Base-by-base conservation (phyloP, 2,113 vertebrate genomes). In the Coptodon bakossiorum region DNA sequence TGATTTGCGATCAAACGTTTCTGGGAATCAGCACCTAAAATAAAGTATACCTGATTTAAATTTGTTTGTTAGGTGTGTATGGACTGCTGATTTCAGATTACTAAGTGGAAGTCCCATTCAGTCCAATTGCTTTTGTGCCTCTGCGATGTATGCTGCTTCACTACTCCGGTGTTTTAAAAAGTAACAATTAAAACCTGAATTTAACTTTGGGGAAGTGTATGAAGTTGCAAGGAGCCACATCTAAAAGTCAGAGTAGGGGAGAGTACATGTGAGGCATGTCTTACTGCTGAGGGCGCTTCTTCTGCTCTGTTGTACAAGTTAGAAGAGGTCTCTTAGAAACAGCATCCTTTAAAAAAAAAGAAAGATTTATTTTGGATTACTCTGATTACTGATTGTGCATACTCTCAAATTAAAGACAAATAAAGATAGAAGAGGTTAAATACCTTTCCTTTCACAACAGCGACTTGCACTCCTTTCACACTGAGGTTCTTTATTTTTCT, bases 371-470 rank as follows among this genome's bases (percentile, higher is more conserved):
- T 78, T n/a, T 16, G 43, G 38, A 81, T 81, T 76, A 52, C 34
- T 79, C 6, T 12, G 38, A 81, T 81, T 76, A 38, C 22, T 61
- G 13, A 63, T 56, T 52, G 14, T 9, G 54, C 34, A 9, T 5
- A 12, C 19, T 63, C 7, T 12, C n/a, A 9, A 45, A 19, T 2
- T 16, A 45, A 54, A 12, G 24, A 31, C 2, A 59, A 24, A 17
- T 27, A 29, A 40, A 12, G 38, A 31, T 17, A 78, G 11, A 63
- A 6, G 24, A 34, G 19, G 3, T 52, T 78, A 31, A 19, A 12
- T 91, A 96, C 96, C 94, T 89, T 89, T 3, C 82, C 34, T 45
- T 4, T 5, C 27, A 22, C 17, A 36, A 96, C 59, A 6, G 11
- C 61, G 57, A 96, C 11, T 3, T 7, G 0, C 3, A 48, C 36